Conservation (phyloP, 2,797 vertebrate genomes). For the Lutjanus argentimaculatus region DNA sequence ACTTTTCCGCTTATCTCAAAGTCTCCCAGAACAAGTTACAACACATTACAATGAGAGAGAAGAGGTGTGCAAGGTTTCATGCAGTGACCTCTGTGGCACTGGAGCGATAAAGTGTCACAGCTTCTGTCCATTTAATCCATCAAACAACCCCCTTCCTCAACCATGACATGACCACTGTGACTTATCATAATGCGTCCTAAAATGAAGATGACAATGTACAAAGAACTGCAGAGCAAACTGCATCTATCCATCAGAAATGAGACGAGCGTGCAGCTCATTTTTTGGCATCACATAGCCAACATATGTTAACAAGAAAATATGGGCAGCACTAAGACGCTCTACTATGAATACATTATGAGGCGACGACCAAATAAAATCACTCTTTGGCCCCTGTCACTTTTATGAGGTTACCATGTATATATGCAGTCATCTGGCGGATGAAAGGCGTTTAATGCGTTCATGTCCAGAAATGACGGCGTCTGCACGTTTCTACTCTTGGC, state of each 20-base stretch:
- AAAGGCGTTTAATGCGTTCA: slow-evolving; percentile 66
- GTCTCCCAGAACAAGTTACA: slow-evolving; percentile 48
- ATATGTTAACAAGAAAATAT: slow-evolving; percentile 60
- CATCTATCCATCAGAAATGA: slow-evolving; percentile 55
- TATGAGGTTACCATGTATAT: slow-evolving; percentile 55
- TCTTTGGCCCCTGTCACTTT: slow-evolving; percentile 69
- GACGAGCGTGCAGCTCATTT: slow-evolving; percentile 29
- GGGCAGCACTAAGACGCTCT: slow-evolving; percentile 39
- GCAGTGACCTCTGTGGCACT: slow-evolving; percentile 64
- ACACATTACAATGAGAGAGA: slow-evolving; percentile 35
- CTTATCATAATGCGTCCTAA: slow-evolving; percentile 53
- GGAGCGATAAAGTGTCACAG: slow-evolving; percentile 74
- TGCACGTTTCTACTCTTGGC: slow-evolving; percentile 50
- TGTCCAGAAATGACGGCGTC: slow-evolving; percentile 58
- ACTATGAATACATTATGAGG: slow-evolving; percentile 66
- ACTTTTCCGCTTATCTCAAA: slow-evolving; percentile 67
- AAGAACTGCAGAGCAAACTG: slow-evolving; percentile 33
- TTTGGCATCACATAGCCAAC: slow-evolving; percentile 41
- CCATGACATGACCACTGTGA: slow-evolving; percentile 15
- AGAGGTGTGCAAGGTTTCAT: slow-evolving; percentile 49
- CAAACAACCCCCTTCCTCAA: slow-evolving; percentile 55
- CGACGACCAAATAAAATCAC: slow-evolving; percentile 67
- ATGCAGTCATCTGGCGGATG: slow-evolving; percentile 63
- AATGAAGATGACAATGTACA: slow-evolving; percentile 56
- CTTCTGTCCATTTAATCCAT: slow-evolving; percentile 81